A percentile compares a stretch with the other conserved stretches of the same genome.
Conservation (phyloP, 2,888 invertebrate species). For the Synergus itoensis region DNA sequence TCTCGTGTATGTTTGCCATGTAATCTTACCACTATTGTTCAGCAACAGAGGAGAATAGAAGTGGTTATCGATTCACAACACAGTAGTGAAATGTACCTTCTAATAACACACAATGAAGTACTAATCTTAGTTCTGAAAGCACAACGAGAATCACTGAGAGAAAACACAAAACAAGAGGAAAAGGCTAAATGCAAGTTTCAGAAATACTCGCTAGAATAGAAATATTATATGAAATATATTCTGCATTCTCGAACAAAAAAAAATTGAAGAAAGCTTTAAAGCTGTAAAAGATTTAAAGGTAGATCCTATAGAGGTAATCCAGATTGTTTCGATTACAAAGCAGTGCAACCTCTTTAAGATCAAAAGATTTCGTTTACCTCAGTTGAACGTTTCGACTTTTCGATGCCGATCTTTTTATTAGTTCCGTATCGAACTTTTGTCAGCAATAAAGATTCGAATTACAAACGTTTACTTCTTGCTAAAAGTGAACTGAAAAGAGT, state of each 20-base stretch:
- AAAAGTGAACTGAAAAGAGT: conserved; percentile 1
- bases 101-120: conserved; percentile 35
- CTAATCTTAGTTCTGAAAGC: conserved; percentile 31
- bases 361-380: conserved; percentile 15
- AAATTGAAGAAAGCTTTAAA: not conserved
- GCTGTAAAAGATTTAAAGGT: not conserved
- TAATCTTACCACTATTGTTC: conserved; percentile 41
- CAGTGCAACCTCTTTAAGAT: not conserved
- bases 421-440: conserved; percentile 4
- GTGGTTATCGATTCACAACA: conserved; percentile 49
- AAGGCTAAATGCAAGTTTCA: not conserved
- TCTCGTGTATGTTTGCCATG: conserved; percentile 25
- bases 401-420: not conserved
- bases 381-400: conserved; percentile 1
- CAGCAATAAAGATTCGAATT: conserved; percentile 16
- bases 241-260: too few species aligned
- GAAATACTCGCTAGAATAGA: not conserved
- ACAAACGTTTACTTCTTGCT: conserved; percentile 27
- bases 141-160: conserved; percentile 17
- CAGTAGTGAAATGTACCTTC: conserved; percentile 28
- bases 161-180: not conserved
- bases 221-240: not conserved
- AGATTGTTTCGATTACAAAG: conserved; percentile 1
- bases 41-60: conserved; percentile 20
- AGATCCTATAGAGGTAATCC: not conserved